Conservation (phyloP, 2,113 vertebrate genomes). For the Phoenicopterus ruber region DNA sequence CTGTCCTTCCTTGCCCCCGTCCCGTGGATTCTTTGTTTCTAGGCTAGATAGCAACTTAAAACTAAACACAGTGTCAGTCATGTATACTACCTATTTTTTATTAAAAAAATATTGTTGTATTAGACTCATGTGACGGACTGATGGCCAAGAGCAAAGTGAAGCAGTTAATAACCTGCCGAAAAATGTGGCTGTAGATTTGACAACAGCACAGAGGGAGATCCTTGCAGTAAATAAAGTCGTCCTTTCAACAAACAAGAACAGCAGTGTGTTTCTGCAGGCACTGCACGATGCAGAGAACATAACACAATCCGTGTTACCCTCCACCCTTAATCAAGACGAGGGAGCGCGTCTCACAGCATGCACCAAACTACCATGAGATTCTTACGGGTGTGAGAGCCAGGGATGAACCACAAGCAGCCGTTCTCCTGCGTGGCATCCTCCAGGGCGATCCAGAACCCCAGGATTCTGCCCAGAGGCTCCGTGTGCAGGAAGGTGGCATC, state of each 20-base stretch:
- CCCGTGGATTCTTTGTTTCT: background rate
- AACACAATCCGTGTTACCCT: fast-evolving
- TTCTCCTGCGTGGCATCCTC: constrained; percentile 87
- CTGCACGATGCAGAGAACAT: fast-evolving
- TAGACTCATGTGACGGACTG: background rate
- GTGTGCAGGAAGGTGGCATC: constrained; percentile 94
- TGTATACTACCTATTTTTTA: background rate
- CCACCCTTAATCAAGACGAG: background rate
- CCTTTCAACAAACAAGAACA: background rate
- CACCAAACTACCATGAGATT: background rate
- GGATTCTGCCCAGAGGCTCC: constrained; percentile 86
- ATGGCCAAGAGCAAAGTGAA: background rate
- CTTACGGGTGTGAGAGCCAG: constrained; percentile 89
- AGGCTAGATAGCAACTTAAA: background rate
- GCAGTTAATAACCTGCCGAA: background rate
- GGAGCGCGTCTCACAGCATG: background rate
- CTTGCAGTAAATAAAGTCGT: background rate
- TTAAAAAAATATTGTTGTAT: background rate
- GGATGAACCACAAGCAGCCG: constrained; percentile 94
- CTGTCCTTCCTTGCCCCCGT: background rate
- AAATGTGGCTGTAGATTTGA: background rate
- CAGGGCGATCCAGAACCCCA: constrained; percentile 90
- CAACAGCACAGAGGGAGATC: background rate
- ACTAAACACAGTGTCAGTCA: background rate
- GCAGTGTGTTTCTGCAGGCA: background rate